Conservation (phyloP, 2,888 invertebrate species). For the Heliconius charithonia region DNA sequence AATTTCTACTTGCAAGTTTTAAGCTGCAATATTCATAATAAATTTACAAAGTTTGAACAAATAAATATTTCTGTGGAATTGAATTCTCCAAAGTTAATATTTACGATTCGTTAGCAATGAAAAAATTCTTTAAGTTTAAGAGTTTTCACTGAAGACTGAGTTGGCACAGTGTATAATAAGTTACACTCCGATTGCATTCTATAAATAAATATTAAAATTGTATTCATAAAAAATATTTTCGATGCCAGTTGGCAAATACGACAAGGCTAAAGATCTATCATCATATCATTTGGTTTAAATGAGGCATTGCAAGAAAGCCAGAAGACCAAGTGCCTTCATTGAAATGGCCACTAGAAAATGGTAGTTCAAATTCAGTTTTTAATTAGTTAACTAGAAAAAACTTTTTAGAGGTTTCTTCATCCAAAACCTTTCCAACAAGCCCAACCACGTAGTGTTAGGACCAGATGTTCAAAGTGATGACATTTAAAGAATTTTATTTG, state of each 20-base stretch:
- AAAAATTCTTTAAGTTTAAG: background rate
- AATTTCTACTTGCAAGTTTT: slow-evolving; percentile 6
- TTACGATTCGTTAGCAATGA: slow-evolving; percentile 3
- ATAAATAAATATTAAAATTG: too few species aligned
- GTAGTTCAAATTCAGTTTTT: too few species aligned
- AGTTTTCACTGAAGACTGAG: background rate
- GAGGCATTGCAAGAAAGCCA: too few species aligned
- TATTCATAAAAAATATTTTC: background rate
- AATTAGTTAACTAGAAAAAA: too few species aligned
- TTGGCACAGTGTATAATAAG: slow-evolving; percentile 1
- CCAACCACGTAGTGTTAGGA: too few species aligned
- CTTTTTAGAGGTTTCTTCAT: too few species aligned
- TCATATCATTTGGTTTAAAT: too few species aligned
- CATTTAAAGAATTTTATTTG: too few species aligned
- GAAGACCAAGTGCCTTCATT: too few species aligned
- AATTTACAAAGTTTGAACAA: slow-evolving; percentile 22
- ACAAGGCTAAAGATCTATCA: background rate
- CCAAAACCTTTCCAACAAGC: too few species aligned
- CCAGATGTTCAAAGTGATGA: too few species aligned
- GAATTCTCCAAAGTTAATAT: slow-evolving; percentile 3
- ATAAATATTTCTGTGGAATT: slow-evolving; percentile 17
- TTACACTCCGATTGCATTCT: background rate
- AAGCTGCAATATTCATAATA: slow-evolving; percentile 20
- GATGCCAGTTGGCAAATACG: background rate
- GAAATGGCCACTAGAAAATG: too few species aligned